Base-by-base conservation (phyloP, 2,113 vertebrate species). In the Mobula birostris region DNA sequence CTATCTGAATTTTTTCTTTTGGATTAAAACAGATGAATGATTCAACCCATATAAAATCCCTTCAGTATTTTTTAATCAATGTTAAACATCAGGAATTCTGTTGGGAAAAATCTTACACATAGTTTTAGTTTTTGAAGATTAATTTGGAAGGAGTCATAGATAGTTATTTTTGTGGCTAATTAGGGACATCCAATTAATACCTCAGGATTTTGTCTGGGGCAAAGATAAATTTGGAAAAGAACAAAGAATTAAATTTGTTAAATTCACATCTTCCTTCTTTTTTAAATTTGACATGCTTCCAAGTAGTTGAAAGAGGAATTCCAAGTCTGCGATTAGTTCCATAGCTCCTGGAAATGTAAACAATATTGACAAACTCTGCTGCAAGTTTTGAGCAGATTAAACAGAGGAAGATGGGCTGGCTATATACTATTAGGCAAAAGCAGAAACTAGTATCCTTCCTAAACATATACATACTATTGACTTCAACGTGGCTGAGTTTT, bases 181-280 rank as follows among this genome's bases (percentile, higher is more conserved):
- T 90, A 32, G n/a, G 58, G 29, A n/a, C 32, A n/a, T n/a, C n/a
- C 58, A 66, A 29, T 66, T 61, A 88, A 66, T 88, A 66, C 11
- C 19, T 68, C 4, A 21, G 27, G 24, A 66, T 90, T 90, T n/a
- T 66, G 11, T 90, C 5, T 7, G 5, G 83, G 61, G 63, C 61
- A 88, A 61, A 83, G 80, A 58, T 85, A 61, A 58, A 66, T 90
- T 90, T 90, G 85, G 8, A 66, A 90, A 68, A 63, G 61, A 90
- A 17, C 14, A 32, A 19, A 66, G 63, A 17, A 36, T 8, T 66
- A 15, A 2, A 24, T 88, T 88, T 90, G 14, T 90, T 12, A 66
- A 68, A 66, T 63, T 66, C 14, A 66, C 29, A 66, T 66, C 29
- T 66, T 63, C 83, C 58, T 61, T 88, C 58, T 90, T 48, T 66